A percentile compares a stretch with the other conserved stretches of the same genome.
These are phyloP conservation scores for Diadema setosum DNA, from an alignment of 35 echinoderm and acorn worm genomes.

Conservation along the genomic window DNA sequence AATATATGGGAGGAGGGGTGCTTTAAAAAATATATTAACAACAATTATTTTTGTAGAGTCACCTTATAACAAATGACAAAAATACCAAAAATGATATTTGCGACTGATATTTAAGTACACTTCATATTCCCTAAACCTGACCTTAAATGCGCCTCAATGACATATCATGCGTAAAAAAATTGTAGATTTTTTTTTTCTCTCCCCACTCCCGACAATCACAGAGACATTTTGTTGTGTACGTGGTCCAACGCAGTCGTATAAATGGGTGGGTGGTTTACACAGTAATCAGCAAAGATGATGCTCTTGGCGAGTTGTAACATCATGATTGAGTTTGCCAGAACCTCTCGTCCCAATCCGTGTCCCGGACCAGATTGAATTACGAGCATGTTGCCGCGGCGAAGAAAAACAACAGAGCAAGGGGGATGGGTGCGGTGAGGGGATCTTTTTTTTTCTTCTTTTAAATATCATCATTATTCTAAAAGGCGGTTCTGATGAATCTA, in stretches of 20 bases:
- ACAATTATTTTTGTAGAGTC: no score
- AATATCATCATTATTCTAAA: no score
- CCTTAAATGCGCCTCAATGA: background rate
- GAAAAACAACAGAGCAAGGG: background rate
- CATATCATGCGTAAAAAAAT: background rate
- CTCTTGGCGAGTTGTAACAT: background rate
- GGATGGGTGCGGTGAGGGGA: no score
- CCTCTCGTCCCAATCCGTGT: background rate
- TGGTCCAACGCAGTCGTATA: background rate
- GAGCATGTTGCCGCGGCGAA: background rate
- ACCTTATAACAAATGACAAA: no score
- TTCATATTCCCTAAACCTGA: no score
- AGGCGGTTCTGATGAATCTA: background rate
- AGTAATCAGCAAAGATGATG: constrained; percentile 19
- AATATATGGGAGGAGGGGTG: no score
- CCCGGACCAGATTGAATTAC: background rate
- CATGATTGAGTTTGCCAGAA: background rate
- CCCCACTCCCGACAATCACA: no score
- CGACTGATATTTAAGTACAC: no score
- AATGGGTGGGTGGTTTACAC: background rate
- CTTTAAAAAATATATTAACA: no score
- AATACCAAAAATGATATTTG: no score
- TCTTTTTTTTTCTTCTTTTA: no score
- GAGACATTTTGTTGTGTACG: background rate
- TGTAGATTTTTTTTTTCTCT: background rate